A percentile compares a stretch with the other conserved stretches of the same genome.
These are phyloP conservation scores for Lepidocolaptes lacrymiger DNA, from an alignment of 2,797 vertebrate species.

Conservation along the genomic window DNA sequence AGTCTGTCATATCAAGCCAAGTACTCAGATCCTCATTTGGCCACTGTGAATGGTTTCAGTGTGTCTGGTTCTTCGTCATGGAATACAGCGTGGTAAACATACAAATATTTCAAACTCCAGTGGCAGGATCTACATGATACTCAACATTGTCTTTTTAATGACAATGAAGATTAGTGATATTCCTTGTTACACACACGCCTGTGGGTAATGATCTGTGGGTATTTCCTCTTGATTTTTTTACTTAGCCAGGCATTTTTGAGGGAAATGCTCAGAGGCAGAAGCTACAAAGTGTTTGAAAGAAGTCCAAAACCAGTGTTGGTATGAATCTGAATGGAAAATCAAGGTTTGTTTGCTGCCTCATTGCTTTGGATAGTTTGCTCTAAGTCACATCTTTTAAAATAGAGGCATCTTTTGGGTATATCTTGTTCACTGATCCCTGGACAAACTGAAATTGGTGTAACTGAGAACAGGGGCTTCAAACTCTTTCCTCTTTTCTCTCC, in stretches of 20 bases:
- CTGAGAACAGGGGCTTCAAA: background rate
- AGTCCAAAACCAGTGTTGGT: background rate
- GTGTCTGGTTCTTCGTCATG: accelerated
- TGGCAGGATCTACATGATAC: background rate
- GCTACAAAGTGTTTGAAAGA: background rate
- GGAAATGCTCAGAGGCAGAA: background rate
- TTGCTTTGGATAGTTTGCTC: background rate
- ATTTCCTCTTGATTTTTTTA: background rate
- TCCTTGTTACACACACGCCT: background rate
- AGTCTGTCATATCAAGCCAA: background rate
- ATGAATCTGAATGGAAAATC: background rate
- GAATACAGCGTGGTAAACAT: background rate
- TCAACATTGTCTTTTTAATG: background rate
- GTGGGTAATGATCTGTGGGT: accelerated
- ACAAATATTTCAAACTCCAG: background rate
- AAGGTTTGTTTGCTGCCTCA: background rate
- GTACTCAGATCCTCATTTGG: background rate
- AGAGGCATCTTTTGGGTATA: background rate
- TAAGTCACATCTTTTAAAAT: background rate
- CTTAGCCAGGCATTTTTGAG: background rate
- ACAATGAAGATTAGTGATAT: background rate
- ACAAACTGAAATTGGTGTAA: background rate
- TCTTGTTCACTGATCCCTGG: background rate
- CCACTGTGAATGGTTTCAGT: background rate
- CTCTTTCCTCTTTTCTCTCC: background rate